Evolutionary conservation across 1,140 invertebrate species (phyloP).

Genomic region (Zaprionus nigranus): DNA sequence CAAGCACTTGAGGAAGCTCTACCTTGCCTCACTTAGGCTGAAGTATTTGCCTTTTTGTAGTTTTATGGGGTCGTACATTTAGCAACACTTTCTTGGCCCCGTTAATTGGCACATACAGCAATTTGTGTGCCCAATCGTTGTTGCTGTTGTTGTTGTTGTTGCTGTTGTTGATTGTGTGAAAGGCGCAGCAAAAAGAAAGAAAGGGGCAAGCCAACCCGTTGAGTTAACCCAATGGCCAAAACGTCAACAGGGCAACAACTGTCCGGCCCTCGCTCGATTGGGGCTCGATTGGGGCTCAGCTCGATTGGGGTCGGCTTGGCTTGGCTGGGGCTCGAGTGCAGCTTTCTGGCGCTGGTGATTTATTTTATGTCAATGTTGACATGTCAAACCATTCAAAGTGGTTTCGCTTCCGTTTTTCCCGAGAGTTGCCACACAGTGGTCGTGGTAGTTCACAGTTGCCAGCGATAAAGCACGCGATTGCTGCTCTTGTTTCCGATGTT

Average conservation of each 20-base stretch:
- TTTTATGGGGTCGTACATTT: slow-evolving; percentile 44
- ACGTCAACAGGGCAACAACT: slow-evolving; percentile 30
- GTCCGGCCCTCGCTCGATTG: not conserved
- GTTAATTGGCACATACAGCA: slow-evolving; percentile 75
- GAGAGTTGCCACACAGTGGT: slow-evolving; percentile 30
- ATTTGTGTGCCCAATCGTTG: slow-evolving; percentile 65
- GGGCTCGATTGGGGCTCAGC: no score
- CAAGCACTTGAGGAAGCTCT: slow-evolving; percentile 11
- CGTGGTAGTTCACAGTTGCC: slow-evolving; percentile 44
- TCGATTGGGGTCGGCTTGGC: not conserved
- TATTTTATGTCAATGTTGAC: slow-evolving; percentile 84
- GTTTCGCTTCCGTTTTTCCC: slow-evolving; percentile 71
- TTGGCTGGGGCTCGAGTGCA: slow-evolving; percentile 69
- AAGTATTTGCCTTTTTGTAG: slow-evolving; percentile 44
- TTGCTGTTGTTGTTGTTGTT: slow-evolving; percentile 8
- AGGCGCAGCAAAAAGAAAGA: not conserved
- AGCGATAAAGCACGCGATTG: slow-evolving; percentile 79
- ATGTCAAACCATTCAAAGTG: slow-evolving; percentile 84
- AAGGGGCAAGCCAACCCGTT: slow-evolving; percentile 38
- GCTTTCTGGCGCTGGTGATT: slow-evolving; percentile 76
- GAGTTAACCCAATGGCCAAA: slow-evolving; percentile 29
- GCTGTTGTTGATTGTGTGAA: not conserved
- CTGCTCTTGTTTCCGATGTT: slow-evolving; percentile 34
- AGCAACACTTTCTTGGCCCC: slow-evolving; percentile 73
- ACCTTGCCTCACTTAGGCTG: not conserved